These are phyloP conservation scores for Eciton burchellii DNA, from an alignment of 1,140 invertebrate species.

Conservation along the genomic window DNA sequence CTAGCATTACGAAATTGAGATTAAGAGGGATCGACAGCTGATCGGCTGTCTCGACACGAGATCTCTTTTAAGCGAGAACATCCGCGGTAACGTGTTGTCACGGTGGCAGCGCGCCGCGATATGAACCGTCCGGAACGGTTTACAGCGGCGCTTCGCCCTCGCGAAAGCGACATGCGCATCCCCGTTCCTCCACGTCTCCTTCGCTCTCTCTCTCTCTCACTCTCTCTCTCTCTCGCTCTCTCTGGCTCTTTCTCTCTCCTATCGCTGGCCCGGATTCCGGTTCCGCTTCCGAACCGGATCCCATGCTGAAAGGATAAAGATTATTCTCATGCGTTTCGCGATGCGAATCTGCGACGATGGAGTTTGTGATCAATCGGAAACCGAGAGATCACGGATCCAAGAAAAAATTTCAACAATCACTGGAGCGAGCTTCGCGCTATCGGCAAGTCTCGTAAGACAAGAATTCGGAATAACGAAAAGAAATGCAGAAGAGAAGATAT, in stretches of 20 bases:
- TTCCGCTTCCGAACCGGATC: conserved; percentile 74
- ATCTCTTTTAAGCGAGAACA: background rate
- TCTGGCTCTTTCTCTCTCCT: background rate
- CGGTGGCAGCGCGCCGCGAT: conserved; percentile 70
- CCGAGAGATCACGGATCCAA: background rate
- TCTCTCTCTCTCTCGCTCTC: background rate
- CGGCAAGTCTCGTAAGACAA: background rate
- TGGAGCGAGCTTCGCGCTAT: too few relatives aligned
- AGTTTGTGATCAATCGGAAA: background rate
- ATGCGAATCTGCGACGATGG: conserved; percentile 1
- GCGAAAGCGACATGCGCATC: conserved; percentile 69
- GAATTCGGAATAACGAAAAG: background rate
- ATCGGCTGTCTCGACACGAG: background rate
- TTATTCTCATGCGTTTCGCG: conserved; percentile 70
- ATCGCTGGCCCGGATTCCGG: conserved; percentile 64
- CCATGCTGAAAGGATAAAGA: conserved; percentile 68
- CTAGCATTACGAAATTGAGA: background rate
- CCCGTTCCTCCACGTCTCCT: conserved; percentile 30
- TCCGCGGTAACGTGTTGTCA: conserved; percentile 63
- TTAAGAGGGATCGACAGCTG: conserved; percentile 17
- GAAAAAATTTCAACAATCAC: background rate
- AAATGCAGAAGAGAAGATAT: too few relatives aligned
- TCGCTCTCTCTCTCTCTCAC: background rate
- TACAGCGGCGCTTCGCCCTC: conserved; percentile 68
- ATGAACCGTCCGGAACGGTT: conserved; percentile 69